phyloP scores from a whole-genome alignment of 2,113 vertebrate genomes.

The Gobius niger region DNA sequence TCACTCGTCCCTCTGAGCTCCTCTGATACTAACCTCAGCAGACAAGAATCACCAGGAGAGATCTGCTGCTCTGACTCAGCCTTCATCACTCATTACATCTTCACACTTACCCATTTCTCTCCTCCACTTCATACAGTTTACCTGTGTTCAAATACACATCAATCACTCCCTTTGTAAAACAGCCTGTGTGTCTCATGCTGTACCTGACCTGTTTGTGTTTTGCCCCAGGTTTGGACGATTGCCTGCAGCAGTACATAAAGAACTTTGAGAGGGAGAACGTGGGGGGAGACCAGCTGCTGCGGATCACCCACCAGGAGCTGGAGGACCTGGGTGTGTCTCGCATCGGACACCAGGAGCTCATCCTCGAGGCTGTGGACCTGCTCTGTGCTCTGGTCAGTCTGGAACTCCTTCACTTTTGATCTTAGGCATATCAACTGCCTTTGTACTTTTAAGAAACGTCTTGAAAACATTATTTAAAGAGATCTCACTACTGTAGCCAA shows the following conservation, averaged over 20 bases:
- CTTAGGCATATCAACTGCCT: too few relatives aligned
- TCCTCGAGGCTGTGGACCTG: conserved; percentile 80
- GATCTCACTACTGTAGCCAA: conserved; percentile 1
- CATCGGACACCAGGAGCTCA: conserved; percentile 81
- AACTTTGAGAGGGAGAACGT: conserved; percentile 81
- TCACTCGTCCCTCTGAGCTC: too few relatives aligned
- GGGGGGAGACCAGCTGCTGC: conserved; percentile 78
- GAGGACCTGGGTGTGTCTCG: conserved; percentile 81
- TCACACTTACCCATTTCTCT: background rate
- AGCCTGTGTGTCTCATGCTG: background rate
- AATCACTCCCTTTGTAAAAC: background rate
- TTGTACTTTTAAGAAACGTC: too few relatives aligned
- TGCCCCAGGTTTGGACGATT: conserved; percentile 77
- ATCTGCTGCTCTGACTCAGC: too few relatives aligned
- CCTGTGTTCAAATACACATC: background rate
- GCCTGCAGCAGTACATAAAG: conserved; percentile 82
- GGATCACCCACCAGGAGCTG: conserved; percentile 82
- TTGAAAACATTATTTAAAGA: background rate
- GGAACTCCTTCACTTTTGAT: conserved; percentile 8
- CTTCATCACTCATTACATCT: too few relatives aligned
- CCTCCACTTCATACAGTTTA: background rate
- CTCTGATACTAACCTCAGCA: too few relatives aligned
- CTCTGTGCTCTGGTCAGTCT: conserved; percentile 79
- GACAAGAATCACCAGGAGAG: too few relatives aligned
- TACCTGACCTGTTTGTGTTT: conserved; percentile 26